Conservation (phyloP, 1,140 invertebrate genomes). For the Dinoponera quadriceps region DNA sequence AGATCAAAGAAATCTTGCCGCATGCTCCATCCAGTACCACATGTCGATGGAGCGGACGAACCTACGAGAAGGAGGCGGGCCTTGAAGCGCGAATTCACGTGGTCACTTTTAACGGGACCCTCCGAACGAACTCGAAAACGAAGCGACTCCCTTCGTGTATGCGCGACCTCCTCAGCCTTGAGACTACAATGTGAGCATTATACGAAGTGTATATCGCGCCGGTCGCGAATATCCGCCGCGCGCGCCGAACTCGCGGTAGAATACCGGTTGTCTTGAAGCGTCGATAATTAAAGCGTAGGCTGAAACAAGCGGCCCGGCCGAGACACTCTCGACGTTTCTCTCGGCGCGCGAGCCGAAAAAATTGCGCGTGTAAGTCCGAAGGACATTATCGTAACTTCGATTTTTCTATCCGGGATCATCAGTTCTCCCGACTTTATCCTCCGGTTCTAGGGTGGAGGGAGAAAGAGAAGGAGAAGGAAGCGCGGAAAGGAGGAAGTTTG, state of each 20-base stretch:
- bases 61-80: too few relatives aligned
- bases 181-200: neutral
- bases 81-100: slow-evolving; percentile 39
- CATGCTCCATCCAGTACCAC: too few relatives aligned
- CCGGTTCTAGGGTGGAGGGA: neutral
- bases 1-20: too few relatives aligned
- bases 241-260: too few relatives aligned
- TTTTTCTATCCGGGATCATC: too few relatives aligned
- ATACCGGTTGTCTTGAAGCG: neutral
- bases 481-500: neutral
- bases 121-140: slow-evolving; percentile 15
- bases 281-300: slow-evolving; percentile 18
- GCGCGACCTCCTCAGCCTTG: slow-evolving; percentile 14
- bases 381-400: too few relatives aligned
- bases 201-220: neutral
- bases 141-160: neutral
- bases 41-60: too few relatives aligned
- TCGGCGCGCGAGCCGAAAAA: neutral
- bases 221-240: neutral
- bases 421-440: too few relatives aligned
- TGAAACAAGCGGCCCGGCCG: neutral
- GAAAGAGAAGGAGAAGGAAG: neutral
- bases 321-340: slow-evolving; percentile 2
- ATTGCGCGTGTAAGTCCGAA: neutral
- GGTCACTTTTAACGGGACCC: slow-evolving; percentile 41